Conservation (phyloP, 2,797 vertebrate genomes). For the Lophotriccus pileatus region DNA sequence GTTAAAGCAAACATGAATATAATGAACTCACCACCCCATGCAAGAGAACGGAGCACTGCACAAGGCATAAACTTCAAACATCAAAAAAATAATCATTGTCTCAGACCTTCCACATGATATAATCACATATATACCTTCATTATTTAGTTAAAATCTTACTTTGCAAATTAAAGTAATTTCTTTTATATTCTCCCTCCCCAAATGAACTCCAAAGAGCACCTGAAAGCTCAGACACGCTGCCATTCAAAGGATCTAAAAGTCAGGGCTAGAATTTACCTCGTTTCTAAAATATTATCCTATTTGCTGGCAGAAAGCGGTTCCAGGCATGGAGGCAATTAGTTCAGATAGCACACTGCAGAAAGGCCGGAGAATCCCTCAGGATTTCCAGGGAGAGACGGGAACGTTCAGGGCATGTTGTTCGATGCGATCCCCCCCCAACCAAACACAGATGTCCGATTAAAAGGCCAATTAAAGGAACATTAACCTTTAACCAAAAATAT, state of each 20-base stretch:
- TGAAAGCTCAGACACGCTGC: neutral
- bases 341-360: neutral
- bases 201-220: neutral
- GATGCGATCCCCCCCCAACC: neutral
- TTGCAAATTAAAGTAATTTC: neutral
- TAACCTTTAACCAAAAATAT: conserved; percentile 66
- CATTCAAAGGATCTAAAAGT: neutral
- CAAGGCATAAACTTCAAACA: neutral
- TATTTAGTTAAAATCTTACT: neutral
- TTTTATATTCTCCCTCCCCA: neutral
- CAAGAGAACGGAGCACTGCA: neutral
- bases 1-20: neutral
- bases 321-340: neutral
- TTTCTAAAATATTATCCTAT: neutral
- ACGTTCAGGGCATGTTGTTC: neutral
- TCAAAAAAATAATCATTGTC: neutral
- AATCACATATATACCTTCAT: neutral
- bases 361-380: neutral
- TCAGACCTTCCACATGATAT: neutral
- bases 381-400: neutral
- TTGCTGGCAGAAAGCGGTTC: neutral
- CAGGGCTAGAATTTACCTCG: neutral
- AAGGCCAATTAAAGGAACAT: conserved; percentile 61
- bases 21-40: neutral
- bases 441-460: conserved; percentile 47